These are phyloP conservation scores for Polydrusus pterygomalis DNA, from an alignment of 2,888 invertebrate species.

Conservation along the genomic window DNA sequence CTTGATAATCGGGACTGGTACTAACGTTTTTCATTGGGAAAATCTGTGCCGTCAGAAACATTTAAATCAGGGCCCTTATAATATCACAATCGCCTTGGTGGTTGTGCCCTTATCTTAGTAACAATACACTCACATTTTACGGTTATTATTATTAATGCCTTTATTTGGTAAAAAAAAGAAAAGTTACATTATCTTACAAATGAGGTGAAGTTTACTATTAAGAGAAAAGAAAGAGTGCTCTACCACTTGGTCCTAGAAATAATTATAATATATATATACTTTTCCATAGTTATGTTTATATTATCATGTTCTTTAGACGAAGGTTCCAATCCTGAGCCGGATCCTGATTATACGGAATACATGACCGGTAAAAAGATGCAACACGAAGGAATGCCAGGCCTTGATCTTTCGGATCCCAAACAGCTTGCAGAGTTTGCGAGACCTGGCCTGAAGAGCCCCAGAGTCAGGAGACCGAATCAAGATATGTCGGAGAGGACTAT, in stretches of 20 bases:
- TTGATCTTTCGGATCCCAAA: slow-evolving; percentile 94
- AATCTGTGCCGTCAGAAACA: too few relatives aligned
- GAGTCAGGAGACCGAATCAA: slow-evolving; percentile 80
- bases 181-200: too few relatives aligned
- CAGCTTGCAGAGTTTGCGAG: slow-evolving; percentile 94
- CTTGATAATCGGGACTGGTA: not conserved
- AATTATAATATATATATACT: too few relatives aligned
- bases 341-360: slow-evolving; percentile 93
- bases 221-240: too few relatives aligned
- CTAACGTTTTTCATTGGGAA: not conserved
- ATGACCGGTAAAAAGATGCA: slow-evolving; percentile 92
- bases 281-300: not conserved
- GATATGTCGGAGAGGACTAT: slow-evolving; percentile 78
- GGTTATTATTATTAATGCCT: too few relatives aligned
- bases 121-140: too few relatives aligned
- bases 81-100: too few relatives aligned
- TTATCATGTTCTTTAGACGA: slow-evolving; percentile 76
- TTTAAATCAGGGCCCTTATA: too few relatives aligned
- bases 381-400: slow-evolving; percentile 82
- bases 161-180: too few relatives aligned
- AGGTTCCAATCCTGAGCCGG: slow-evolving; percentile 89
- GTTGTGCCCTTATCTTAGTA: too few relatives aligned
- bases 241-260: too few relatives aligned
- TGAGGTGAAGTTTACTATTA: too few relatives aligned
- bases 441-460: slow-evolving; percentile 83